Base-by-base conservation (phyloP, 1,140 invertebrate genomes). In the Sweltsa coloradensis region DNA sequence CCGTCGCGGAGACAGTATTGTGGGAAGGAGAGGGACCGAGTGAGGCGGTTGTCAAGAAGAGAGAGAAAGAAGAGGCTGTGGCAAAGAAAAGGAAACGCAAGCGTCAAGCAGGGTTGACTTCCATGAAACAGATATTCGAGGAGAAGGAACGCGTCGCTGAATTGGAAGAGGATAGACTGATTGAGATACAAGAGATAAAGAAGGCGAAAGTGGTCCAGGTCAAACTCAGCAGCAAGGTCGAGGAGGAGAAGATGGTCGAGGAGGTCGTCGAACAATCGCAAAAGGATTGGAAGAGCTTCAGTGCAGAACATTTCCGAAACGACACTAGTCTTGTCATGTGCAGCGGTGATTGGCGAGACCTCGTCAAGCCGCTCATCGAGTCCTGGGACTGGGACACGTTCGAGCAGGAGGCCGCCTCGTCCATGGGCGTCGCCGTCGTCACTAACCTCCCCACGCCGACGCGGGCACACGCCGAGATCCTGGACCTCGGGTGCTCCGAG, bases 71-170 rank as follows among this genome's bases (percentile, higher is more conserved):
- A 53, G 74, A 72, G 62, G 62, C 62, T 5, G 19, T 13, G 16
- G 4, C 3, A 7, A 41, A 41, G 18, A 51, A 51, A 25, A 16
- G 43, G 43, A 51, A 51, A 26, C 73, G 70, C 53, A 67, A 67
- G 53, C 18, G 41, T 16, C 49, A 53, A 45, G 51, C 55, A 6
- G 55, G 52, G 13, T 41, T 56, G 7, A 45, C 45, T 29, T 23
- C 51, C 51, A 69, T 76, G 44, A 83, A 80, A 48, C 81, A 79
- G 62, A 78, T 85, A 47, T 86, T 87, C 60, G 82, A 86, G 65
- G 80, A 80, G 22, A 85, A 84, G 57, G 62, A 63, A 41, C 53
- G 54, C 41, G 51, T 54, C 36, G 57, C 57, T 34, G 62, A 64
- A 41, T 50, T 52, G 29, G 55, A 57, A 40, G 53, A 57, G 25